These are phyloP conservation scores for Prunella strophiata DNA, from an alignment of 2,797 vertebrate genomes.

Conservation along the genomic window DNA sequence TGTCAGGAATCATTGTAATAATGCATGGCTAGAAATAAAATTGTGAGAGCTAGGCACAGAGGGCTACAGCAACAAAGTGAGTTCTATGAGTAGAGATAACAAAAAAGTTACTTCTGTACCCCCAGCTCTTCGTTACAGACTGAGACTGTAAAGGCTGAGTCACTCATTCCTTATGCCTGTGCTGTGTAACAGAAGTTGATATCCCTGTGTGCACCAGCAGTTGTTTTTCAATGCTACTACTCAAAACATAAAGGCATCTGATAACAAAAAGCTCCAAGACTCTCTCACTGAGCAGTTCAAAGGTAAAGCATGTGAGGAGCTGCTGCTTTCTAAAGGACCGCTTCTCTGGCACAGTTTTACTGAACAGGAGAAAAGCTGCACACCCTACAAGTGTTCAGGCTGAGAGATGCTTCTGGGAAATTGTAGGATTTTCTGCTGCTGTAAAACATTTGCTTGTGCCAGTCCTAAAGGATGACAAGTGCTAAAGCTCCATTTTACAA, in stretches of 20 bases:
- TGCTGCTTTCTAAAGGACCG: not conserved
- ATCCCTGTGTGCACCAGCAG: not conserved
- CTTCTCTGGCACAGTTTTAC: not conserved
- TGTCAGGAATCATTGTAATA: not conserved
- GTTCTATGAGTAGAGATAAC: not conserved
- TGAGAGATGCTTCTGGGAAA: not conserved
- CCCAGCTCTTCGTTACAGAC: not conserved
- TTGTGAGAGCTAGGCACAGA: not conserved
- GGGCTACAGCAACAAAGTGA: fast-evolving
- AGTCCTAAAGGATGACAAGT: not conserved
- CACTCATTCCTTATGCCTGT: not conserved
- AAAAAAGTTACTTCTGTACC: not conserved
- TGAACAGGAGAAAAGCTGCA: not conserved
- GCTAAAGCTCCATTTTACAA: not conserved
- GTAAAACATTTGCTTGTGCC: not conserved
- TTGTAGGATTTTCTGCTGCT: not conserved
- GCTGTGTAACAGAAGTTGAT: not conserved
- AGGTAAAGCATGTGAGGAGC: not conserved
- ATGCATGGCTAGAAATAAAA: not conserved
- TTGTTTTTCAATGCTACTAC: not conserved
- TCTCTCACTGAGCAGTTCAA: not conserved
- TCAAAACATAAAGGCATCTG: not conserved
- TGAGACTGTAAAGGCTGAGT: not conserved
- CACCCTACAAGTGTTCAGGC: not conserved
- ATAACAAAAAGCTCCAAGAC: not conserved